Evolutionary conservation across 2,113 vertebrate species (phyloP), one percentile per base, ranked within the genome.

Genomic region (Kryptolebias marmoratus): DNA sequence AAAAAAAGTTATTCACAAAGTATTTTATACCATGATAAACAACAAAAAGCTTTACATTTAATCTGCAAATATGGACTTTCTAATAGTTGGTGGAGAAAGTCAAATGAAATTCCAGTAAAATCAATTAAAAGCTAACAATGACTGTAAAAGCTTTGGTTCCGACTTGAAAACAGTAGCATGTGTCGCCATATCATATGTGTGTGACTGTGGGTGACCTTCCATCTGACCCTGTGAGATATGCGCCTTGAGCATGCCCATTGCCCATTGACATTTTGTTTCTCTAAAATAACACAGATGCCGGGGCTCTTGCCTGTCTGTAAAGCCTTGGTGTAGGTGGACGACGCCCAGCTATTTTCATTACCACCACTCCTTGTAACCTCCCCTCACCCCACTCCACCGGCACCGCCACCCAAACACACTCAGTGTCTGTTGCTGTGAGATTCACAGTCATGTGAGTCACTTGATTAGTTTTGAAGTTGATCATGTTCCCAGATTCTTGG

Each of bases 211-310:
- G 45, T 73, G 89, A 91, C 91, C 88, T 86, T 81, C 50, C 65
- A 70, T 76, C 75, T 87, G 71, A 86, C 89, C 86, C 86, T 63
- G 75, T 67, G 75, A 83, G 83, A 90, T 84, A 85, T 86, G 82
- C 49, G 71, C 79, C 88, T 76, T 76, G 52, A 75, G 84, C 81
- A 85, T 89, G 84, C 86, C 90, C 87, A 77, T 86, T 74, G 87
- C 87, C 84, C 85, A 54, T 68, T 90, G 90, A 90, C 84, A 90
- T 92, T 90, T 91, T 89, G 81, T 90, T 90, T 82, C 89, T 90
- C 88, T 92, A 92, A 90, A 91, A 94, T 87, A 93, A 94, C 93
- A 90, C 90, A 91, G 91, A 91, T 92, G 87, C 88, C 82, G 70
- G 11, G 61, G 18, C 49, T 66, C 57, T 22, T 2, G 76, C 82